Evolutionary conservation across 1,140 invertebrate genomes (phyloP), one percentile per base, ranked within the genome.

Genomic region (Drosophila kikkawai): DNA sequence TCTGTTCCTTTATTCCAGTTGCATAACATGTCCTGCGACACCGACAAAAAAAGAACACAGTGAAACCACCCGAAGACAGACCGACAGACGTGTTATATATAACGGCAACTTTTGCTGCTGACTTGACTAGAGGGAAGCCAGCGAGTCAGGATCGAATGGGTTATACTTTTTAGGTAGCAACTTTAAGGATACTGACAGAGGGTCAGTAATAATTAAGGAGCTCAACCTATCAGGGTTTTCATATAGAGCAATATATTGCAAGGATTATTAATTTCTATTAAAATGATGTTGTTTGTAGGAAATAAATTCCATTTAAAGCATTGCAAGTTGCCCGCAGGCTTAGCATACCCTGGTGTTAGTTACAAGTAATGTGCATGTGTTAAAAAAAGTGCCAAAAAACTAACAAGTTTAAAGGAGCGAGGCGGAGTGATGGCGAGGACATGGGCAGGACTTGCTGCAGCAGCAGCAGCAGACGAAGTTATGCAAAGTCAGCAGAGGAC

Each of bases 401-500:
- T 83, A 65, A 67, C 76, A 88, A 80, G 68, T 80, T 80, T 71
- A 44, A 58, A 36, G 55, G 22, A 58, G 12, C 17, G 44, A 12
- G 19, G 37, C 13, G 15, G 8, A 17, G n/a, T 7, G 13, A 4
- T 17, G 17, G n/a, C 17, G 60, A 17, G 32, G 63, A 17, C 29
- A 17, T 7, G 42, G 44, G 17, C 51, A 44, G 75, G 34, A 63
- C 48, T 56, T 68, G 29, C 17, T 26, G 44, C 44, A 29, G 51
- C 17, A 34, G 44, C 44, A 26, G 51, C 50, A 55, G 75, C 75
- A 59, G 80, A 69, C 84, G 69, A 88, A 87, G 84, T 87, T 87
- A 87, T 88, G 84, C 84, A 88, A 88, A 87, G 77, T 87, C 84
- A 87, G 84, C 84, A 88, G 66, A 82, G 84, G 84, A 88, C 84